phyloP scores from a whole-genome alignment of 2,888 invertebrate genomes.

The Mesorhabditis spiculigera region DNA sequence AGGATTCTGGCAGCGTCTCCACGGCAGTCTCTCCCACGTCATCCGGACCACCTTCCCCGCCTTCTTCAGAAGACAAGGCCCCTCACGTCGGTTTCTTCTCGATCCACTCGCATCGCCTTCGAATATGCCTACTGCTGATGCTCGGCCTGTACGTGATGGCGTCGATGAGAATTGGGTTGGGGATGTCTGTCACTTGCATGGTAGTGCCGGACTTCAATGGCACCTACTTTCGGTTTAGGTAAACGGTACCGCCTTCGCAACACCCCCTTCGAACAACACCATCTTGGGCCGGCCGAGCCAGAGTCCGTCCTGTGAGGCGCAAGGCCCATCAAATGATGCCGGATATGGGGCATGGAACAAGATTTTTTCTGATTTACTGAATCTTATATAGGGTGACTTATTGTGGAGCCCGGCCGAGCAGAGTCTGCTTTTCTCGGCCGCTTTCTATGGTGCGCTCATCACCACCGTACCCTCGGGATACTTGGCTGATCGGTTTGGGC shows the following conservation, averaged over 20 bases:
- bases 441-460: constrained; percentile 42
- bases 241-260: background rate
- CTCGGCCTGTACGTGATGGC: constrained; percentile 15
- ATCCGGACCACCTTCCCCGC: background rate
- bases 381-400: constrained; percentile 28
- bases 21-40: too few relatives aligned
- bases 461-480: constrained; percentile 35
- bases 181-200: constrained; percentile 46
- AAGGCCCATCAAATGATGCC: constrained; percentile 9
- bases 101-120: too few relatives aligned
- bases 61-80: constrained; percentile 8
- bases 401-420: constrained; percentile 41
- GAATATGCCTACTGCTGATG: too few relatives aligned
- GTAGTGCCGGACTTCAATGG: constrained; percentile 36
- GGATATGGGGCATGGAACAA: constrained; percentile 17
- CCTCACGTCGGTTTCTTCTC: too few relatives aligned
- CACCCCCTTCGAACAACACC: background rate
- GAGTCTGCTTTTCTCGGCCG: constrained; percentile 35
- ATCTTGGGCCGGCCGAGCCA: background rate
- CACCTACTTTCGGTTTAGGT: background rate
- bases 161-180: constrained; percentile 23
- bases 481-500: constrained; percentile 41
- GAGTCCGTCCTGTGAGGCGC: constrained; percentile 10
- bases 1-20: too few relatives aligned
- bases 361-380: background rate